phyloP scores from a whole-genome alignment of 2,797 vertebrate genomes.

The Cygnus olor region DNA sequence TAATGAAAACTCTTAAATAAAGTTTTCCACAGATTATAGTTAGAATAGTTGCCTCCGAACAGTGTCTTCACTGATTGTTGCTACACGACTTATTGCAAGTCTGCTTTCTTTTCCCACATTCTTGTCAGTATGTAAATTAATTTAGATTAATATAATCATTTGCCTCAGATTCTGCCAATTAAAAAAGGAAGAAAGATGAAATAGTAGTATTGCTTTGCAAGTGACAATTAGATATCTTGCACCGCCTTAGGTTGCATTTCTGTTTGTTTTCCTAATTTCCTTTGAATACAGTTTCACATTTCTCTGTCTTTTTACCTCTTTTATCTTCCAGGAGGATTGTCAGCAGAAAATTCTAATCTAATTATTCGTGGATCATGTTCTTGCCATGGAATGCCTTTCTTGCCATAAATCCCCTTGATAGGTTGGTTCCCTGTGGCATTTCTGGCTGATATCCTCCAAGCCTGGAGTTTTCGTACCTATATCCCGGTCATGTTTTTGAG shows the following conservation, averaged over 20 bases:
- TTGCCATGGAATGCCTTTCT: slow-evolving; percentile 14
- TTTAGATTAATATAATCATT: background rate
- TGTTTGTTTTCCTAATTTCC: slow-evolving; percentile 52
- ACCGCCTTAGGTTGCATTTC: slow-evolving; percentile 27
- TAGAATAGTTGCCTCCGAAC: background rate
- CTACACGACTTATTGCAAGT: background rate
- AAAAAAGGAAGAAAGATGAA: slow-evolving; percentile 20
- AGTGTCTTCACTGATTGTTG: background rate
- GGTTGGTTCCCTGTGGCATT: background rate
- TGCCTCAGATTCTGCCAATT: slow-evolving; percentile 9
- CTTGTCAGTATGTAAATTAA: background rate
- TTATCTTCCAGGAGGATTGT: background rate
- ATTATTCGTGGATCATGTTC: background rate
- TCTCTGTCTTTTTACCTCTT: slow-evolving; percentile 20
- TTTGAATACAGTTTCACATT: background rate
- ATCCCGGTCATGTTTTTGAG: background rate
- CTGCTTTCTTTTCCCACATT: background rate
- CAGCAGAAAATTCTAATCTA: slow-evolving; percentile 43
- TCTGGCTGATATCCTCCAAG: slow-evolving; percentile 2
- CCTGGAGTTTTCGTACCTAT: background rate
- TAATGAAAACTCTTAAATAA: slow-evolving; percentile 1
- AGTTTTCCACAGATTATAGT: background rate
- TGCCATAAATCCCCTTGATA: background rate
- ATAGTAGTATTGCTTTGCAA: background rate
- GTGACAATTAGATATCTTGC: slow-evolving; percentile 7